Evolutionary conservation across 2,888 invertebrate genomes (phyloP).

Genomic region (Boloria euphrosyne): DNA sequence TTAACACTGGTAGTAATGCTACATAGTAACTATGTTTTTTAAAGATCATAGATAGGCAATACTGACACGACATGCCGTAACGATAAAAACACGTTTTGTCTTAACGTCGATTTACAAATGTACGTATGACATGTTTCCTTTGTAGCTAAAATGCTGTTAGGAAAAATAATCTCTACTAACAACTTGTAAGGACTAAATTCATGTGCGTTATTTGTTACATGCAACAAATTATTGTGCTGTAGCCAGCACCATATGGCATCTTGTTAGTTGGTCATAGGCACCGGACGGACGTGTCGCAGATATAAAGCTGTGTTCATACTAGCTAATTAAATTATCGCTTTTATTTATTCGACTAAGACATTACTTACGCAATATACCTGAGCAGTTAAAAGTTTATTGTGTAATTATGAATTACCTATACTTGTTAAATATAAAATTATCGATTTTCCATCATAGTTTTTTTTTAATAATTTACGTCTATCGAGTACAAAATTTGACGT

Average conservation of each 20-base stretch:
- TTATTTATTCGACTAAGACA: no score
- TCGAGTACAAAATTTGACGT: no score
- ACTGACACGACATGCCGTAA: conserved; percentile 36
- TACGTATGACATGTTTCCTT: background rate
- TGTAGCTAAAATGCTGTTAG: background rate
- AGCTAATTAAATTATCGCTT: conserved; percentile 14
- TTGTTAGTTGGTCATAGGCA: conserved; percentile 59
- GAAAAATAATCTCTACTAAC: background rate
- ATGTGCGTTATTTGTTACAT: conserved; percentile 35
- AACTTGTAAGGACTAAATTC: conserved; percentile 44
- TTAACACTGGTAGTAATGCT: conserved; percentile 2
- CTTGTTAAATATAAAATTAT: no score
- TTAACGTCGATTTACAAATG: conserved; percentile 22
- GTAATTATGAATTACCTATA: no score
- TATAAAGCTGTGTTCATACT: conserved; percentile 49
- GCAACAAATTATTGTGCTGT: conserved; percentile 55
- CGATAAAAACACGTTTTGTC: conserved; percentile 40
- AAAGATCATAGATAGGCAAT: conserved; percentile 32
- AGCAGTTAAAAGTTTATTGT: no score
- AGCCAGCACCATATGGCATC: conserved; percentile 66
- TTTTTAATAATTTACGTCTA: no score
- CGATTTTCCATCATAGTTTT: no score
- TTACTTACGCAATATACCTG: no score
- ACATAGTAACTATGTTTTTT: conserved; percentile 14
- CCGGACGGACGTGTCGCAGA: conserved; percentile 54